phyloP scores from a whole-genome alignment of 2,888 invertebrate genomes.

The Neelides folsomi region DNA sequence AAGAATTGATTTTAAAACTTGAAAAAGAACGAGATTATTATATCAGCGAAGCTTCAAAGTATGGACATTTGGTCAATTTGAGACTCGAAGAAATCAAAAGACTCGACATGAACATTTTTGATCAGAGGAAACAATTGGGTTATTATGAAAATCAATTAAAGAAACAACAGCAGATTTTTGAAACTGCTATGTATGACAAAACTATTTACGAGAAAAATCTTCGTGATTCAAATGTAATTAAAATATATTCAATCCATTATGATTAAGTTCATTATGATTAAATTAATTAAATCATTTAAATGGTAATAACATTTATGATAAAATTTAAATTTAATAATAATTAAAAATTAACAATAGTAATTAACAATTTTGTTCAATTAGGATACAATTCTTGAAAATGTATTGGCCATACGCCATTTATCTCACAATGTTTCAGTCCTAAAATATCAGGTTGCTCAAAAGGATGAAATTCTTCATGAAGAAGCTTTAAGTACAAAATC shows the following conservation, averaged over 20 bases:
- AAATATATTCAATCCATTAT: no score
- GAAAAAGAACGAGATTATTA: constrained; percentile 29
- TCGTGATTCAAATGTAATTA: constrained; percentile 12
- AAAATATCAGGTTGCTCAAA: constrained; percentile 6
- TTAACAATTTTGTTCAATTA: background rate
- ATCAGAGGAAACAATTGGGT: constrained; percentile 20
- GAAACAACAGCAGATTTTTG: constrained; percentile 22
- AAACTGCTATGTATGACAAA: constrained; percentile 24
- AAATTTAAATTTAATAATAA: no score
- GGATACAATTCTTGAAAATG: constrained; percentile 5
- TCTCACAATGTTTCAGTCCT: constrained; percentile 3
- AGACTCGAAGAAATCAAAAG: constrained; percentile 25
- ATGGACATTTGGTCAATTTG: constrained; percentile 22
- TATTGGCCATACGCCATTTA: constrained; percentile 2
- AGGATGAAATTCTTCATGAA: constrained; percentile 7
- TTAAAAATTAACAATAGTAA: no score
- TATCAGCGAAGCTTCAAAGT: constrained; percentile 22
- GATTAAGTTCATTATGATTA: background rate
- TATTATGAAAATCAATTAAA: constrained; percentile 22
- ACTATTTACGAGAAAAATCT: constrained; percentile 20
- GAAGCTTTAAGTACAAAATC: constrained; percentile 7
- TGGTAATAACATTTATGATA: no score
- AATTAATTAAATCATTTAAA: background rate
- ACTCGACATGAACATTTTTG: constrained; percentile 20
- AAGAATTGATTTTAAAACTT: constrained; percentile 15